Conservation (phyloP, 2,113 vertebrate species). For the Platichthys flesus region DNA sequence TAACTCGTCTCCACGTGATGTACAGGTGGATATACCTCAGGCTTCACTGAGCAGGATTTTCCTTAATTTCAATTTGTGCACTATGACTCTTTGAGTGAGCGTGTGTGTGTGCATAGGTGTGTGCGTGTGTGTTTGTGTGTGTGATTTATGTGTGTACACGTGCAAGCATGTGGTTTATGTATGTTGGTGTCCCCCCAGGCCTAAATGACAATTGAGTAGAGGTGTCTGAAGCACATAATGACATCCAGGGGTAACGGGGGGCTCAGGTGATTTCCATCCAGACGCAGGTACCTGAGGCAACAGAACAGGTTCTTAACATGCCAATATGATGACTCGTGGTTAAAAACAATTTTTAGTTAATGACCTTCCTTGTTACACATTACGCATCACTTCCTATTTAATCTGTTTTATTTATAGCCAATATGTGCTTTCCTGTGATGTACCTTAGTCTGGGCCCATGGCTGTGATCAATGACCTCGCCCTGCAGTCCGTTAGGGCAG, state of each 20-base stretch:
- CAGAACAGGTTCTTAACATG: not conserved
- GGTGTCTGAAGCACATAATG: constrained; percentile 96
- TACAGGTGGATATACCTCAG: constrained; percentile 14
- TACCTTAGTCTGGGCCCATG: constrained; percentile 86
- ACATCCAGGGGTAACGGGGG: constrained; percentile 93
- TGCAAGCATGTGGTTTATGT: not conserved
- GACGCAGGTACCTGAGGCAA: constrained; percentile 89
- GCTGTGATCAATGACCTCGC: constrained; percentile 73
- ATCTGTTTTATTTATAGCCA: not conserved
- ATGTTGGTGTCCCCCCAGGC: not conserved
- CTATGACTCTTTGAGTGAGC: constrained; percentile 1
- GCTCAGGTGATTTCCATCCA: constrained; percentile 93
- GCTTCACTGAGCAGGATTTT: constrained; percentile 14
- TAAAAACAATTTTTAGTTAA: not conserved
- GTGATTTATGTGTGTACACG: constrained; percentile 3
- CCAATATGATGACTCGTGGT: constrained; percentile 8
- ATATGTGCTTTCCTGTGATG: constrained; percentile 1
- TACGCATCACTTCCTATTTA: not conserved
- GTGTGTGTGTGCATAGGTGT: not conserved
- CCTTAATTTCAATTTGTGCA: not conserved
- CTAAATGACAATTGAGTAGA: constrained; percentile 92
- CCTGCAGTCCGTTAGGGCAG: constrained; percentile 83
- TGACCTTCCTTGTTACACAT: not conserved
- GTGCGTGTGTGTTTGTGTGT: constrained; percentile 1
- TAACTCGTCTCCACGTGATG: constrained; percentile 1